Percentiles rank a stretch among this genome's conserved stretches.
Conservation (phyloP, 1,140 invertebrate species). For the Thaumatotibia leucotreta region DNA sequence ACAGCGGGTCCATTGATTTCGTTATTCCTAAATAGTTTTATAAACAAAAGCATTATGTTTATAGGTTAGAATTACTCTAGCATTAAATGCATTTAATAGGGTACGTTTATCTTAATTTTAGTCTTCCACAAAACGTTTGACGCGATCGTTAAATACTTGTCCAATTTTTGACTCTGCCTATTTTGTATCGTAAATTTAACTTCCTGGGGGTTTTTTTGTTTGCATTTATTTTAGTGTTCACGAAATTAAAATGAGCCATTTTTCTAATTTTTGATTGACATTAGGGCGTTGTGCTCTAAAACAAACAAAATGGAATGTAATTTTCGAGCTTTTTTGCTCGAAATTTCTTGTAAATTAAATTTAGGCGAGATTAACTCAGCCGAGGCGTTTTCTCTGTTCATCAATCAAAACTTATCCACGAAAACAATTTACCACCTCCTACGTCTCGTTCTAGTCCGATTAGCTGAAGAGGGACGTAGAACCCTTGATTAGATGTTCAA, state of each 20-base stretch:
- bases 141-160: conserved; percentile 37
- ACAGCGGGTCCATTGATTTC: conserved; percentile 21
- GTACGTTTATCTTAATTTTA: conserved; percentile 69
- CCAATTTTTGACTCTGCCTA: neutral
- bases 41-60: conserved; percentile 71
- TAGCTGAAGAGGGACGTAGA: conserved; percentile 31
- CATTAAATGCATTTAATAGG: conserved; percentile 66
- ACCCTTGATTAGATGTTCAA: conserved; percentile 56
- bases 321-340: conserved; percentile 55
- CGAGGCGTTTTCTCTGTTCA: conserved; percentile 74
- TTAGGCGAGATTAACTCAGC: conserved; percentile 70
- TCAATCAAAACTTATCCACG: conserved; percentile 65
- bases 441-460: conserved; percentile 35
- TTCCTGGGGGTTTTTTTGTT: too few species aligned
- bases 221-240: neutral
- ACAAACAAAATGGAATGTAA: conserved; percentile 68
- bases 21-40: conserved; percentile 39
- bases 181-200: neutral
- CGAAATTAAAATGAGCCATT: conserved; percentile 34
- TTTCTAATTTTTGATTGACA: neutral
- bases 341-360: conserved; percentile 72
- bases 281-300: conserved; percentile 31
- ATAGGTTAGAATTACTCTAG: conserved; percentile 55
- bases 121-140: conserved; percentile 67
- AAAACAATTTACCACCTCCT: conserved; percentile 59